phyloP scores from a whole-genome alignment of 2,113 vertebrate species.

The Phyllopteryx taeniolatus region DNA sequence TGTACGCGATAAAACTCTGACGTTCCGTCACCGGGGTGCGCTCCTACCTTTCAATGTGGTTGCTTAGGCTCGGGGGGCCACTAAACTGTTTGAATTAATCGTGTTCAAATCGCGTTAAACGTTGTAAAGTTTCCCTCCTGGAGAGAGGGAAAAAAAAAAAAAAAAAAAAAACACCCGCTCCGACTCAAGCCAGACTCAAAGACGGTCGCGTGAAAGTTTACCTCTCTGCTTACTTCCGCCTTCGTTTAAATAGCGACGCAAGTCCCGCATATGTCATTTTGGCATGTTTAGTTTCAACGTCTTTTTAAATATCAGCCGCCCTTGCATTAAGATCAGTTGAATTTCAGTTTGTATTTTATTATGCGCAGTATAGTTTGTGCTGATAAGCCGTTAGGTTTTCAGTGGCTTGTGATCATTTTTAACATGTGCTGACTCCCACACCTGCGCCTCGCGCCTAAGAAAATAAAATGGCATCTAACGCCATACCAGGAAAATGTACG shows the following conservation, averaged over 20 bases:
- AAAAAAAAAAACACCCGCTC: conserved; percentile 68
- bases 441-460: not conserved
- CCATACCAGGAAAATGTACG: not conserved
- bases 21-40: not conserved
- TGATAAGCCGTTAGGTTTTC: not conserved
- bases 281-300: not conserved
- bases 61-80: conserved; percentile 48
- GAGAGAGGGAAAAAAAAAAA: conserved; percentile 28
- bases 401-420: not conserved
- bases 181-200: conserved; percentile 59
- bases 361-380: not conserved
- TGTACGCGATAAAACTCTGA: conserved; percentile 22
- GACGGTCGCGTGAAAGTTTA: conserved; percentile 33
- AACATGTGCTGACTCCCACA: not conserved
- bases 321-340: not conserved
- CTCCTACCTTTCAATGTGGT: conserved; percentile 68
- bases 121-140: conserved; percentile 80
- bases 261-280: not conserved
- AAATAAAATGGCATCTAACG: not conserved
- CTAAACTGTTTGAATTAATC: conserved; percentile 55
- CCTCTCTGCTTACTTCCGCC: conserved; percentile 49
- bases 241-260: conserved; percentile 44
- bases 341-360: not conserved
- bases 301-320: not conserved
- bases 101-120: conserved; percentile 74